Evolutionary conservation across 2,113 vertebrate species (phyloP).

Genomic region (Petromus typicus): DNA sequence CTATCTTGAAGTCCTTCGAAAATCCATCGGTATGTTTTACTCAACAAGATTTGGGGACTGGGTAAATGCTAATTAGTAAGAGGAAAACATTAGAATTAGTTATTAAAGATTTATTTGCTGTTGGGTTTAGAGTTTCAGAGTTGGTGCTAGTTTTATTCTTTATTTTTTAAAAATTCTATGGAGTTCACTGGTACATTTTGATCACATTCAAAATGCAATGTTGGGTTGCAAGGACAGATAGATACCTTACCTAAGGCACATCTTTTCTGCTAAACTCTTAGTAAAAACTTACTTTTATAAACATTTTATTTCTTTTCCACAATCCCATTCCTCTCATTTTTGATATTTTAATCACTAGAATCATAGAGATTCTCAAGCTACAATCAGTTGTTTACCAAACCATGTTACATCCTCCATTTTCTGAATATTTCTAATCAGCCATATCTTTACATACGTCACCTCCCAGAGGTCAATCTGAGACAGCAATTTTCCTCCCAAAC

Average conservation of each 20-base stretch:
- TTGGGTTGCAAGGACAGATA: slow-evolving; percentile 4
- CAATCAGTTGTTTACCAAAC: background rate
- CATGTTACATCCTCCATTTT: background rate
- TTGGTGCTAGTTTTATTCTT: background rate
- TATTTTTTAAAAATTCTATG: too few relatives aligned
- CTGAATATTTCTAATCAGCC: background rate
- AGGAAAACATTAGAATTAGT: background rate
- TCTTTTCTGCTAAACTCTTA: background rate
- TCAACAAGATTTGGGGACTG: slow-evolving; percentile 1
- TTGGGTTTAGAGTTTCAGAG: slow-evolving; percentile 43
- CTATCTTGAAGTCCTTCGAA: background rate
- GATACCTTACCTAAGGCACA: background rate
- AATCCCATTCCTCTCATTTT: background rate
- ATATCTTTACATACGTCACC: background rate
- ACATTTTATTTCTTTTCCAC: background rate
- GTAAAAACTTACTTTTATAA: background rate
- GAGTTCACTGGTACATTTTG: too few relatives aligned
- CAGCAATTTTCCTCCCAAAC: background rate
- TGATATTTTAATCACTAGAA: background rate
- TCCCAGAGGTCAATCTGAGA: background rate
- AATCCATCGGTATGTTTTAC: background rate
- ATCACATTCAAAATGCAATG: background rate
- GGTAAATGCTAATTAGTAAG: background rate
- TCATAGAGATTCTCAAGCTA: background rate
- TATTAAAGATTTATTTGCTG: background rate